phyloP scores from a whole-genome alignment of 2,113 vertebrate species.

The Oreochromis niloticus region DNA sequence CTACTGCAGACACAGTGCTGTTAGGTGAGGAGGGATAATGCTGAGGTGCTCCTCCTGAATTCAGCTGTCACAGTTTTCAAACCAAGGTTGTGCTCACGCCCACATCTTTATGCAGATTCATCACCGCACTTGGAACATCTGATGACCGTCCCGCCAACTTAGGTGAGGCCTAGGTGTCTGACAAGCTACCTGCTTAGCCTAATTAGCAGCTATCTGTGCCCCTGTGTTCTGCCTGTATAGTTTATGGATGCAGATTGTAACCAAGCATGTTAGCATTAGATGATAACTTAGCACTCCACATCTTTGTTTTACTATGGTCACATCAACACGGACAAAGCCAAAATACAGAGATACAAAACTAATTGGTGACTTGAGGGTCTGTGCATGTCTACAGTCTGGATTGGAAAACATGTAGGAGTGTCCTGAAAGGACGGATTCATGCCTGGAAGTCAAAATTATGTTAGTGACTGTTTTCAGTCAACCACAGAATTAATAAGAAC shows the following conservation, averaged over 20 bases:
- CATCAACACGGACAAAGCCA: not conserved
- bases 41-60: not conserved
- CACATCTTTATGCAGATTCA: not conserved
- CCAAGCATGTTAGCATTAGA: not conserved
- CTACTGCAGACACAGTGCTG: not conserved
- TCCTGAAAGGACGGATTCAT: not conserved
- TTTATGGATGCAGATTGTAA: not conserved
- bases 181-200: not conserved
- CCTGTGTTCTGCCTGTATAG: not conserved
- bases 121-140: fast-evolving
- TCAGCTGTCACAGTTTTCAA: not conserved
- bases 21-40: not conserved
- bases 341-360: not conserved
- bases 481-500: not conserved
- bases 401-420: not conserved
- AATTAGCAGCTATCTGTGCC: not conserved
- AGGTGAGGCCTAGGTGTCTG: not conserved
- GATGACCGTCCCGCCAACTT: not conserved
- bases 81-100: not conserved
- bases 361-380: not conserved
- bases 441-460: not conserved
- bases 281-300: not conserved
- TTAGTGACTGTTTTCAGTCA: not conserved
- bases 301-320: not conserved
- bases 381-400: not conserved